Base-by-base conservation (phyloP, 2,113 vertebrate genomes). In the Calyptommatus sinebrachiatus region DNA sequence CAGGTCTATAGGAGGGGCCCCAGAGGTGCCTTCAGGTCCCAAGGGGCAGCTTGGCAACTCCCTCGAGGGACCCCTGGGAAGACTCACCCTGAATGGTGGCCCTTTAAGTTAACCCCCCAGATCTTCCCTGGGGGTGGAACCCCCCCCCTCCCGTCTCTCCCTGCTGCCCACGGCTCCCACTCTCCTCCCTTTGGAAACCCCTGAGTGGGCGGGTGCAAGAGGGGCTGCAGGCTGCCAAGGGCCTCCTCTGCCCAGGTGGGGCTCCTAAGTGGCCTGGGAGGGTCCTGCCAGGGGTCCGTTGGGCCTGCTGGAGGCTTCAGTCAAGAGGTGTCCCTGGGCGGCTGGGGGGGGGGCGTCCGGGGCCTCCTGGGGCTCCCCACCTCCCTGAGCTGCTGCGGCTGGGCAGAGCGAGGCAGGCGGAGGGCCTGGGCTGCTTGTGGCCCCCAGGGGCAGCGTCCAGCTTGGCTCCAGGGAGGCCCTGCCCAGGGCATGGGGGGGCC, bases 231-330 rank as follows among this genome's bases (percentile, higher is more conserved):
- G 9, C 12, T 3, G 60, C 29, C 12, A 2, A 18, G 53, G 2
- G 9, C 4, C 61, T 29, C 26, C 28, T 10, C 26, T 63, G 62
- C 28, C 28, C 3, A 12, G 0, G 29, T 2, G 1, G 21, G 21
- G 8, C 21, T 1, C 65, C 29, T 3, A 63, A 45, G 74, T 63
- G 41, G 74, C 79, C 26, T 28, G 79, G 48, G 24, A 0, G 29
- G 71, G 16, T 90, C 88, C 68, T 89, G 79, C 8, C 8, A 53
- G 5, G 41, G 63, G 26, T 45, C 10, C 2, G 73, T 16, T 29
- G 71, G 31, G 67, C 88, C 91, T 92, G 88, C n/a, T 74, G 29
- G 21, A 61, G 28, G 63, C n/a, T 35, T 5, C 69, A 26, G 35
- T 11, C 22, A 24, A 22, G 11, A 6, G 7, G 4, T 46, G 24